Evolutionary conservation across 53 echinoderm and acorn worm species (phyloP), one percentile per base, ranked within the genome.

Genomic region (Holothuria scabra): DNA sequence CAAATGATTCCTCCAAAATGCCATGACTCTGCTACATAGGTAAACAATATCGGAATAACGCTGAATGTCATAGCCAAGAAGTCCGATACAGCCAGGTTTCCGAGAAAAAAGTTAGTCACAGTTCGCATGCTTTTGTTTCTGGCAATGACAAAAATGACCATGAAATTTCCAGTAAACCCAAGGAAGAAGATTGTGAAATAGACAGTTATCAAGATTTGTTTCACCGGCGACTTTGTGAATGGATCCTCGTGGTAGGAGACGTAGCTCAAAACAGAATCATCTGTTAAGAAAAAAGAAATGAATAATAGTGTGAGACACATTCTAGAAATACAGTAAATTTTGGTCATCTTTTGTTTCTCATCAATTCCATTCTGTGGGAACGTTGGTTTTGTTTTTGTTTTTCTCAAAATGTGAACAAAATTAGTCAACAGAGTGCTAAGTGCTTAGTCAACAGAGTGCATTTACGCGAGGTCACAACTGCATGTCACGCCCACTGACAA

Each of bases 81-180:
- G 71, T 96, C 96, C 12, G 93, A 89, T 0, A 91, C 55, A 4
- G 96, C 96, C 37, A 96, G 91, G 71, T 96, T 96, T 19, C 90
- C 88, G 60, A 96, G 76, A 66, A 96, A 93, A 83, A 96, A 96
- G 64, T 96, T 96, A 56, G 96, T 96, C 10, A 96, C 91, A 21
- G 96, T 96, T 76, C 91, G 87, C 96, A 96, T 96, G 66, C 89
- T 91, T 69, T 91, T 94, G 81, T 96, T 96, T 44, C 86, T 82
- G 24, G 91, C 91, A 23, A 93, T 93, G 65, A 96, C 96, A 68
- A 63, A 93, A 34, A 96, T 87, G 67, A 96, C 96, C 28, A 96
- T 83, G 9, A 91, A 52, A 69, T 96, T 96, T 23, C 96, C 96
- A 59, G 82, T 85, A 65, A 93, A 79, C 37, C 96, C 91, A 29